Evolutionary conservation across 2,113 vertebrate species (phyloP).

Genomic region (Calidris pygmaea): DNA sequence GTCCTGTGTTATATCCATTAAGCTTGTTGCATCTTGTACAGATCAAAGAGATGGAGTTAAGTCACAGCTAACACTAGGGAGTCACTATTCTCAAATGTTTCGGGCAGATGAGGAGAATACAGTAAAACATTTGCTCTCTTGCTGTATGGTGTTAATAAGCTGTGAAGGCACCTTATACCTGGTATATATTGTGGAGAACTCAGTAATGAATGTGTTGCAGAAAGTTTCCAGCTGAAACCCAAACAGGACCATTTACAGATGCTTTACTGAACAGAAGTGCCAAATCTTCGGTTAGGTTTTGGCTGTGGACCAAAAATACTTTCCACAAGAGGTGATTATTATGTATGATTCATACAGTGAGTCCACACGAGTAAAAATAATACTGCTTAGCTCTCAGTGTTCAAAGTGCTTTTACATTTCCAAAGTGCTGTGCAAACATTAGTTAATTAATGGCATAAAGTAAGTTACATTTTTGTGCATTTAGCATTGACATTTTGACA

Average conservation of each 20-base stretch:
- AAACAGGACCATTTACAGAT: not conserved
- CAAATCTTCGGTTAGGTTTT: conserved; percentile 38
- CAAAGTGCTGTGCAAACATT: conserved; percentile 49
- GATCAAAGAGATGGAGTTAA: not conserved
- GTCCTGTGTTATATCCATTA: not conserved
- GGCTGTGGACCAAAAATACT: conserved; percentile 34
- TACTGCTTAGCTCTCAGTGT: conserved; percentile 32
- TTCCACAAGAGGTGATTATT: conserved; percentile 34
- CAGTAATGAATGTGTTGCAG: not conserved
- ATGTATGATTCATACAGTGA: conserved; percentile 44
- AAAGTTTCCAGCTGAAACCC: not conserved
- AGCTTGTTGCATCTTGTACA: not conserved
- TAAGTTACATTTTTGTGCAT: conserved; percentile 57
- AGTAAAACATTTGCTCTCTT: not conserved
- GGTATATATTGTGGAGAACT: not conserved
- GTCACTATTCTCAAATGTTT: not conserved
- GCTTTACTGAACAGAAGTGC: conserved; percentile 7
- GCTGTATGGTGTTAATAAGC: not conserved
- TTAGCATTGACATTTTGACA: conserved; percentile 54
- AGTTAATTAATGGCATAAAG: conserved; percentile 60
- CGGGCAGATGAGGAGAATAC: not conserved
- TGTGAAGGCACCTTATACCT: not conserved
- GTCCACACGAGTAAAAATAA: conserved; percentile 45
- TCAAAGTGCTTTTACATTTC: conserved; percentile 54
- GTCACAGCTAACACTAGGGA: not conserved